These are phyloP conservation scores for Arge pagana DNA, from an alignment of 2,888 invertebrate genomes.

Conservation along the genomic window DNA sequence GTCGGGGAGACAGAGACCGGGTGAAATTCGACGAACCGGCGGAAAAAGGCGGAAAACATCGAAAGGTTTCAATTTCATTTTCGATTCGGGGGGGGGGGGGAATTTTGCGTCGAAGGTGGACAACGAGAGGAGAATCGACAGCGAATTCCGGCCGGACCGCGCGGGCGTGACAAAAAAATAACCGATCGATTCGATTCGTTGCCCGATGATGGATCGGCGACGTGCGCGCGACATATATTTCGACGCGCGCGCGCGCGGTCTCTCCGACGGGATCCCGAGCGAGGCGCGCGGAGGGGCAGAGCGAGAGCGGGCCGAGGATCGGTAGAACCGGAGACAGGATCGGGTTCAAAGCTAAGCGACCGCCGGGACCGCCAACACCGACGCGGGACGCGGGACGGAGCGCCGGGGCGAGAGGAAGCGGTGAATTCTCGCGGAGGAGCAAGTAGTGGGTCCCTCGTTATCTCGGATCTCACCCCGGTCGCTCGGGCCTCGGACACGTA, in stretches of 20 bases:
- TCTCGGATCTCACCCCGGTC: slow-evolving; percentile 41
- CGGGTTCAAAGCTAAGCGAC: slow-evolving; percentile 19
- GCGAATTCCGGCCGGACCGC: too few species aligned
- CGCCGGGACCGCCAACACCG: slow-evolving; percentile 9
- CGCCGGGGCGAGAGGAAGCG: too few species aligned
- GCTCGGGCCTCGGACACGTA: slow-evolving; percentile 37
- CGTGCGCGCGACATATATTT: too few species aligned
- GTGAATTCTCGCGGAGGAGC: slow-evolving; percentile 20
- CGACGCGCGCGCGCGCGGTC: not conserved
- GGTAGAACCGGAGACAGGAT: slow-evolving; percentile 12
- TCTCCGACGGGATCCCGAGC: not conserved
- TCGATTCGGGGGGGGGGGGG: slow-evolving; percentile 7
- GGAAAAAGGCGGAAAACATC: slow-evolving; percentile 25
- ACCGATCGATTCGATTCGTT: too few species aligned
- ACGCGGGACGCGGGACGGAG: slow-evolving; percentile 1
- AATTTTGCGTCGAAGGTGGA: slow-evolving; percentile 4
- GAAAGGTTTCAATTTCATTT: slow-evolving; percentile 2
- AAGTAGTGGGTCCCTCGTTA: slow-evolving; percentile 33
- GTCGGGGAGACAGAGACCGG: too few species aligned
- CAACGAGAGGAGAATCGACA: too few species aligned
- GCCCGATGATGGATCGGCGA: slow-evolving; percentile 14
- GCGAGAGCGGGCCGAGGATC: not conserved
- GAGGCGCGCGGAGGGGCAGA: not conserved
- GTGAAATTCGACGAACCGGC: too few species aligned
- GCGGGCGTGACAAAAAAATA: too few species aligned